Conservation (phyloP, 2,797 vertebrate genomes). For the Acanthopagrus latus region DNA sequence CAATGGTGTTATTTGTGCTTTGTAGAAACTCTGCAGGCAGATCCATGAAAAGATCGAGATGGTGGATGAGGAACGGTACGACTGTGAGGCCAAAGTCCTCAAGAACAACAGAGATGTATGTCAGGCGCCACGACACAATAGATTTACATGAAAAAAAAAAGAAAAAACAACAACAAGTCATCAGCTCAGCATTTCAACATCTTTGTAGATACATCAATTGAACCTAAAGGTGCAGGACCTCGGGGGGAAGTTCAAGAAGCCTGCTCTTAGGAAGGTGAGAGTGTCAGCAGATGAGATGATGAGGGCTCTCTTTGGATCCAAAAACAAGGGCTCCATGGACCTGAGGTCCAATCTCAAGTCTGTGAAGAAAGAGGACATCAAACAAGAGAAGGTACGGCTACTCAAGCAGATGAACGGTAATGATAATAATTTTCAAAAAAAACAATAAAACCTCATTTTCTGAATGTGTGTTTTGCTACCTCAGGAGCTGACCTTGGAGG, state of each 20-base stretch:
- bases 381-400: conserved; percentile 80
- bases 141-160: neutral
- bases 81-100: conserved; percentile 79
- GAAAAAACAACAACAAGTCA: neutral
- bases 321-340: conserved; percentile 82
- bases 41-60: conserved; percentile 72
- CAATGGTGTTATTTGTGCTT: conserved; percentile 5
- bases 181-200: conserved; percentile 7
- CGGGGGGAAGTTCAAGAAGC: conserved; percentile 84
- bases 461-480: conserved; percentile 9
- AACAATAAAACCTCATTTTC: neutral
- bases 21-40: conserved; percentile 78
- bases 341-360: conserved; percentile 83
- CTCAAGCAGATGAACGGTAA: neutral
- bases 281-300: conserved; percentile 85
- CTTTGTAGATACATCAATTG: conserved; percentile 75
- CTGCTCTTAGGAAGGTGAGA: conserved; percentile 80
- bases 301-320: conserved; percentile 81
- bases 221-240: conserved; percentile 82
- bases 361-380: conserved; percentile 84
- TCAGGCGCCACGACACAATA: neutral
- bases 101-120: conserved; percentile 82
- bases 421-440: too few species aligned
- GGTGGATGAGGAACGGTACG: conserved; percentile 82
- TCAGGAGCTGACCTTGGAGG: conserved; percentile 79